Evolutionary conservation across 2,888 invertebrate species (phyloP).

Genomic region (Epsilonema sp.): DNA sequence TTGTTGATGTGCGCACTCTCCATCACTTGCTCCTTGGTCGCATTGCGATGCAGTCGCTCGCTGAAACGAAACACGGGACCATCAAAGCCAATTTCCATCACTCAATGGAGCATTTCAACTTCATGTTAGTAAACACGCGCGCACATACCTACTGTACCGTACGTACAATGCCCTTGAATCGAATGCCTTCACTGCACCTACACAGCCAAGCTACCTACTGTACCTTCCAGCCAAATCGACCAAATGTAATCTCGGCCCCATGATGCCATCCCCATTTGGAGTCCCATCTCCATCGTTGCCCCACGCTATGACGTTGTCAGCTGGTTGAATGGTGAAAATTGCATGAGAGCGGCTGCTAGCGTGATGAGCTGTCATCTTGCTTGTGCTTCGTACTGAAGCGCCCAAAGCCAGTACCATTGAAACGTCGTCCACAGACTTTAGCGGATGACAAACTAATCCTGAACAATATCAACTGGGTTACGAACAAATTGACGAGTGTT

Average conservation of each 20-base stretch:
- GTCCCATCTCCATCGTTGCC: constrained; percentile 46
- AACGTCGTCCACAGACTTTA: not conserved
- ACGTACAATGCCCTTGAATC: no score
- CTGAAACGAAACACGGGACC: no score
- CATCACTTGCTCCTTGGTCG: constrained; percentile 67
- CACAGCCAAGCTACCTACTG: no score
- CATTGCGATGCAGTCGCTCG: constrained; percentile 67
- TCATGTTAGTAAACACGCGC: no score
- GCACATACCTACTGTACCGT: no score
- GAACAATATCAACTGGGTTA: no score
- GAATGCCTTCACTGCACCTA: no score
- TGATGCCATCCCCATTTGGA: constrained; percentile 74
- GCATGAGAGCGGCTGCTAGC: constrained; percentile 75
- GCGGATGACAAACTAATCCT: not conserved
- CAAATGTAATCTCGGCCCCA: constrained; percentile 67
- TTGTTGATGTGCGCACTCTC: constrained; percentile 79
- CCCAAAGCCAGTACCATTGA: not conserved
- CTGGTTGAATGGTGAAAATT: constrained; percentile 70
- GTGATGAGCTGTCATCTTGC: constrained; percentile 76
- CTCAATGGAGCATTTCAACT: no score
- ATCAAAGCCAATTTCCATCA: no score
- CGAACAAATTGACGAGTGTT: no score
- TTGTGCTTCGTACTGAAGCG: constrained; percentile 50
- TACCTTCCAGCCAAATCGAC: constrained; percentile 75
- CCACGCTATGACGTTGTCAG: no score